Conservation (phyloP, 2,797 vertebrate species). For the Rhinoraja longicauda region DNA sequence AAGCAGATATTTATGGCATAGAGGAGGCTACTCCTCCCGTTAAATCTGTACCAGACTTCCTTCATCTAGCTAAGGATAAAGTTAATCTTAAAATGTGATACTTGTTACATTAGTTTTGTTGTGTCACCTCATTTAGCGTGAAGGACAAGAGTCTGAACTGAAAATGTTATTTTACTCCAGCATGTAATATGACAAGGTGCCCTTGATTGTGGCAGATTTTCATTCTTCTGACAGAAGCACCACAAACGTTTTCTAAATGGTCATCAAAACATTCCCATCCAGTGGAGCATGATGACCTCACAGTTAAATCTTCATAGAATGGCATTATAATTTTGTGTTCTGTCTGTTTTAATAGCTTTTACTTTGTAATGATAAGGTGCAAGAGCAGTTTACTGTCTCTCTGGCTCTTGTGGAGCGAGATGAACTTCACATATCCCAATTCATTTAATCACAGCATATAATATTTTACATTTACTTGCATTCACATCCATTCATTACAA, state of each 20-base stretch:
- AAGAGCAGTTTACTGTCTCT: background rate
- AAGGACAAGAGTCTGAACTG: background rate
- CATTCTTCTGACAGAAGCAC: background rate
- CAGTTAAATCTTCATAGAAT: background rate
- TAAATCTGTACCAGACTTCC: background rate
- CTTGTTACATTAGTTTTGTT: background rate
- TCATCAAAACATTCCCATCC: background rate
- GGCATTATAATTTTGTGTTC: background rate
- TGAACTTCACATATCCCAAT: background rate
- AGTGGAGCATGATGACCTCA: background rate
- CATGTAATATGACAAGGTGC: background rate
- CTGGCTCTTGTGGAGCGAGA: background rate
- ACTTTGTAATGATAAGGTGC: background rate
- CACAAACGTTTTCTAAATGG: background rate
- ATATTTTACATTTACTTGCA: background rate
- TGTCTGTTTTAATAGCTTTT: background rate
- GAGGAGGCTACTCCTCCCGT: too few species aligned
- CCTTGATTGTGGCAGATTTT: background rate
- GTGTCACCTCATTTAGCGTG: background rate
- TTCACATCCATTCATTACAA: background rate
- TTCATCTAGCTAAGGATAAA: background rate
- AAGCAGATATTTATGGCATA: too few species aligned
- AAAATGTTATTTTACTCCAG: background rate
- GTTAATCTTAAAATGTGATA: background rate
- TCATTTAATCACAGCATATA: background rate